Evolutionary conservation across 2,888 invertebrate genomes (phyloP).

Genomic region (Drosophila barbarae): DNA sequence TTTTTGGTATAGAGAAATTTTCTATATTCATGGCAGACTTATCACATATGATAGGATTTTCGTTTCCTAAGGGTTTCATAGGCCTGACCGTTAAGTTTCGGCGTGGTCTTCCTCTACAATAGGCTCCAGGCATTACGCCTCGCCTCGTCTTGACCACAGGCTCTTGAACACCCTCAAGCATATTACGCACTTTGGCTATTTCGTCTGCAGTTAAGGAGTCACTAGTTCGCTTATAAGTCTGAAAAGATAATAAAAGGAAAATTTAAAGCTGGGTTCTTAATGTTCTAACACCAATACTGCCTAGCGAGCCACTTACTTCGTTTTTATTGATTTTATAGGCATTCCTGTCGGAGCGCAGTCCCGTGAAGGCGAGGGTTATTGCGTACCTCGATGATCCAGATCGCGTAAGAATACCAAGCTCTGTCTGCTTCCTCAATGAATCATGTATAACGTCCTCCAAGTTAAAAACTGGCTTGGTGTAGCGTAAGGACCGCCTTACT

Average conservation of each 20-base stretch:
- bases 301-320: background rate
- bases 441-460: background rate
- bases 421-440: slow-evolving; percentile 1
- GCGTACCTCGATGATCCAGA: background rate
- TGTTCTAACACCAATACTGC: background rate
- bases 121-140: background rate
- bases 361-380: background rate
- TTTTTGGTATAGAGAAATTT: background rate
- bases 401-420: background rate
- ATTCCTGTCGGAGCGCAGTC: background rate
- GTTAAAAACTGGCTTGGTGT: background rate
- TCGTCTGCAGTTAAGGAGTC: slow-evolving; percentile 14
- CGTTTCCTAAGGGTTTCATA: too few relatives aligned
- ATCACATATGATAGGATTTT: background rate
- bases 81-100: too few relatives aligned
- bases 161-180: slow-evolving; percentile 5
- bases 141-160: background rate
- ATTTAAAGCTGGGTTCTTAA: background rate
- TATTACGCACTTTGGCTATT: slow-evolving; percentile 7
- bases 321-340: too few relatives aligned
- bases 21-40: too few relatives aligned
- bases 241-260: background rate
- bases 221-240: background rate
- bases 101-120: background rate
- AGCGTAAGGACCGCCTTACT: background rate